These are phyloP conservation scores for Nesogale talazaci DNA, from an alignment of 2,113 vertebrate genomes.

Conservation along the genomic window DNA sequence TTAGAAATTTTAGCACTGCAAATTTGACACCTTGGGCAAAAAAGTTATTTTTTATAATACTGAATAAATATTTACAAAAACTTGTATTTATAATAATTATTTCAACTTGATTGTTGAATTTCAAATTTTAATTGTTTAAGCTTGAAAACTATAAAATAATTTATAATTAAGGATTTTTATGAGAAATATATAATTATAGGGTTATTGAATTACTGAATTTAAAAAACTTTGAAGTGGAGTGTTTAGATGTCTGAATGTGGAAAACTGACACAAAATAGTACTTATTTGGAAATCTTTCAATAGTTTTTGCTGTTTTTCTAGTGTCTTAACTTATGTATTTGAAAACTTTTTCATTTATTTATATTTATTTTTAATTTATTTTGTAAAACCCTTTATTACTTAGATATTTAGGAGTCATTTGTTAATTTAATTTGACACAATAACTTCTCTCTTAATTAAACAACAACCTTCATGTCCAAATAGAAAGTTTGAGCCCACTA, in stretches of 20 bases:
- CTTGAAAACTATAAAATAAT: background rate
- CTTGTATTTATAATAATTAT: background rate
- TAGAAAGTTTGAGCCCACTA: conserved; percentile 15
- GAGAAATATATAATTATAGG: background rate
- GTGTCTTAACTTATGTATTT: background rate
- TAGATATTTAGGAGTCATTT: conserved; percentile 1
- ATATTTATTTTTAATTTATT: background rate
- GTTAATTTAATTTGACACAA: conserved; percentile 3
- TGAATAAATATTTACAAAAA: conserved; percentile 5
- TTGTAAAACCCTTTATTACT: background rate
- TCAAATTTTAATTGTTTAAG: conserved; percentile 44
- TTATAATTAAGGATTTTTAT: background rate
- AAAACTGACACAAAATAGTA: conserved; percentile 38
- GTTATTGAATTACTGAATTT: conserved; percentile 45
- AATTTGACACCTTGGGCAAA: background rate
- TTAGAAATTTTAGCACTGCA: conserved; percentile 24
- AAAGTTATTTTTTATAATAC: conserved; percentile 35
- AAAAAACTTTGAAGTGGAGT: background rate
- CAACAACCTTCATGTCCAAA: background rate
- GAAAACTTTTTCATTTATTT: background rate
- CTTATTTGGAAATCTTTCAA: conserved; percentile 17
- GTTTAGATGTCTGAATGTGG: background rate
- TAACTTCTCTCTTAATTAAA: background rate
- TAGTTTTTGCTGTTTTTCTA: conserved; percentile 1
- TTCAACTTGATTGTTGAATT: background rate